phyloP scores from a whole-genome alignment of 2,888 invertebrate species.

The Marronus borbonicus region DNA sequence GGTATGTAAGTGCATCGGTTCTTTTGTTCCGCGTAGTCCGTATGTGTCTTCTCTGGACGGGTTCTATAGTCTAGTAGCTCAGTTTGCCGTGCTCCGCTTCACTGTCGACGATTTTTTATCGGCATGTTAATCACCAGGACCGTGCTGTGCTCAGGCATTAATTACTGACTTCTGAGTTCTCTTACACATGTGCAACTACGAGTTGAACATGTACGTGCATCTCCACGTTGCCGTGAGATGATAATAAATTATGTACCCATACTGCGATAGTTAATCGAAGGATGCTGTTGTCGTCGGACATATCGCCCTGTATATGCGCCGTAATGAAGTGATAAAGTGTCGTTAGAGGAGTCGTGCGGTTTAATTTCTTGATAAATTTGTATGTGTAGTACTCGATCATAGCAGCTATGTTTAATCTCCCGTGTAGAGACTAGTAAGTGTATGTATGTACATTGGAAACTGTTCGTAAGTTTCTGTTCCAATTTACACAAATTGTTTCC shows the following conservation, averaged over 20 bases:
- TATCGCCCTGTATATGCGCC: constrained; percentile 12
- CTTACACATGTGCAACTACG: constrained; percentile 26
- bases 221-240: constrained; percentile 34
- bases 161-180: constrained; percentile 45
- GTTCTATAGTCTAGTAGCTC: constrained; percentile 54
- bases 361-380: constrained; percentile 6
- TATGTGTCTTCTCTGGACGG: not conserved
- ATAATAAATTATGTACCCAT: constrained; percentile 32
- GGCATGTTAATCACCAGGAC: constrained; percentile 58
- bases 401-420: not conserved
- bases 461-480: too few relatives aligned
- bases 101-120: constrained; percentile 57
- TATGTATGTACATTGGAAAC: too few relatives aligned
- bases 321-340: constrained; percentile 24
- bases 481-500: too few relatives aligned
- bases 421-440: too few relatives aligned
- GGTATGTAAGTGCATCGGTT: too few relatives aligned
- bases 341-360: constrained; percentile 1
- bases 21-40: not conserved
- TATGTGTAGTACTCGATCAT: constrained; percentile 8
- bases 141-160: constrained; percentile 48
- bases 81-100: constrained; percentile 56
- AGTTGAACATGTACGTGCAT: not conserved
- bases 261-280: constrained; percentile 21
- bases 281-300: constrained; percentile 4